phyloP scores from a whole-genome alignment of 2,888 invertebrate species.

The Hypomecis atomaria region DNA sequence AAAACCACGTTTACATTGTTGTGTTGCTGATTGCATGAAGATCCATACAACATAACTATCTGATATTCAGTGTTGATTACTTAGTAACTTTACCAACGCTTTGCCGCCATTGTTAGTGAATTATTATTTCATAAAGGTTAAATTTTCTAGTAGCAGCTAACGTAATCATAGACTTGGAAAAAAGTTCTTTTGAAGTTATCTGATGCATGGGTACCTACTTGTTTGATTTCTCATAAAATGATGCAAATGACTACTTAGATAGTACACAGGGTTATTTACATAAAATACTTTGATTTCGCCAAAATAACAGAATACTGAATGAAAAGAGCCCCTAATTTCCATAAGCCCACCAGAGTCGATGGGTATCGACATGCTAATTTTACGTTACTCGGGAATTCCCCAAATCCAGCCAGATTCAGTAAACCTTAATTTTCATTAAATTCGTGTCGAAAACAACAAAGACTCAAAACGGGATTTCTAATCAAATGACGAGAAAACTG shows the following conservation, averaged over 20 bases:
- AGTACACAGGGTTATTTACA: neutral
- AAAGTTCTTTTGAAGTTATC: too few relatives aligned
- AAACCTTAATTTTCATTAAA: neutral
- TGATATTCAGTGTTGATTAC: neutral
- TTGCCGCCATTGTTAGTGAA: neutral
- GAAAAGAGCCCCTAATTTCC: slow-evolving; percentile 40
- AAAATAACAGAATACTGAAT: slow-evolving; percentile 13
- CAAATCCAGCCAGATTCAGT: slow-evolving; percentile 37
- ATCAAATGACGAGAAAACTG: too few relatives aligned
- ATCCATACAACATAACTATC: slow-evolving; percentile 2
- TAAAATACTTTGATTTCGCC: neutral
- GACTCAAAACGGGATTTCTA: too few relatives aligned
- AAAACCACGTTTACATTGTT: slow-evolving; percentile 2
- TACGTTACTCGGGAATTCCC: slow-evolving; percentile 49
- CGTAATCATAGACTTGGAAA: too few relatives aligned
- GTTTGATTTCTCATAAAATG: too few relatives aligned
- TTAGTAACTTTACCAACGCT: neutral
- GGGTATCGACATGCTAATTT: slow-evolving; percentile 48
- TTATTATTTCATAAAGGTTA: too few relatives aligned
- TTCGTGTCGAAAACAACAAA: too few relatives aligned
- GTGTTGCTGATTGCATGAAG: neutral
- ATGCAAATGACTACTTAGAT: too few relatives aligned
- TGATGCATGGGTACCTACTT: too few relatives aligned
- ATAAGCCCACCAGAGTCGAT: slow-evolving; percentile 39
- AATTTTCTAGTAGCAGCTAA: too few relatives aligned